A percentile compares a stretch with the other conserved stretches of the same genome.
phyloP scores from a whole-genome alignment of 2,888 invertebrate genomes.

The Coelogynopora nodosa region DNA sequence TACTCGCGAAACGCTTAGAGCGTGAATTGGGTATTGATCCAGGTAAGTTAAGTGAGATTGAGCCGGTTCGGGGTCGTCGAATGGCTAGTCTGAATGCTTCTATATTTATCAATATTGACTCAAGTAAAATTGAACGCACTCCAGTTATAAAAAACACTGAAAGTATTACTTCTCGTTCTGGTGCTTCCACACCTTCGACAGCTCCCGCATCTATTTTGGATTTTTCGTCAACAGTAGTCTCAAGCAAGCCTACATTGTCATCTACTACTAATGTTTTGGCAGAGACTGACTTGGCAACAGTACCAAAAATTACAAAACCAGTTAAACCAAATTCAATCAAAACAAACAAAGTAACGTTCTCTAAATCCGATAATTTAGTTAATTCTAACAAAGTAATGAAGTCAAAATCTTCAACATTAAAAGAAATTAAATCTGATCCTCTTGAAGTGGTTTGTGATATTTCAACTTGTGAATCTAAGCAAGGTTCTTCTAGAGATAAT shows the following conservation, averaged over 20 bases:
- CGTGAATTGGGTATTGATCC: slow-evolving; percentile 13
- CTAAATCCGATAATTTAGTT: no score
- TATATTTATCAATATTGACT: slow-evolving; percentile 13
- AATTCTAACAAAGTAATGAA: neutral
- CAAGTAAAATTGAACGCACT: neutral
- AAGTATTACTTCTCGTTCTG: neutral
- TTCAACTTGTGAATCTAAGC: no score
- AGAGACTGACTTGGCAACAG: neutral
- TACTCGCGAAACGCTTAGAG: neutral
- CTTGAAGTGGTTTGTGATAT: no score
- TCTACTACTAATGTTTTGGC: neutral
- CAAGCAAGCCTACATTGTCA: no score
- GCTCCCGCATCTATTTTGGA: neutral
- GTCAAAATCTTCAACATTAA: neutral
- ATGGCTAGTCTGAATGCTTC: slow-evolving; percentile 41
- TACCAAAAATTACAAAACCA: neutral
- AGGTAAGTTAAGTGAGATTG: neutral
- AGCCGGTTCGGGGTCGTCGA: neutral
- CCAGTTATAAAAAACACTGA: neutral
- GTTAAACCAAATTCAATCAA: no score
- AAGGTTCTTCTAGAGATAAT: no score
- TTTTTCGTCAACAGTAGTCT: neutral
- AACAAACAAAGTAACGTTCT: neutral
- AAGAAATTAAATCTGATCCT: no score
- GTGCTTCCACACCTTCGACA: neutral